phyloP scores from a whole-genome alignment of 2,113 vertebrate species.

The Vulpes ferrilata region DNA sequence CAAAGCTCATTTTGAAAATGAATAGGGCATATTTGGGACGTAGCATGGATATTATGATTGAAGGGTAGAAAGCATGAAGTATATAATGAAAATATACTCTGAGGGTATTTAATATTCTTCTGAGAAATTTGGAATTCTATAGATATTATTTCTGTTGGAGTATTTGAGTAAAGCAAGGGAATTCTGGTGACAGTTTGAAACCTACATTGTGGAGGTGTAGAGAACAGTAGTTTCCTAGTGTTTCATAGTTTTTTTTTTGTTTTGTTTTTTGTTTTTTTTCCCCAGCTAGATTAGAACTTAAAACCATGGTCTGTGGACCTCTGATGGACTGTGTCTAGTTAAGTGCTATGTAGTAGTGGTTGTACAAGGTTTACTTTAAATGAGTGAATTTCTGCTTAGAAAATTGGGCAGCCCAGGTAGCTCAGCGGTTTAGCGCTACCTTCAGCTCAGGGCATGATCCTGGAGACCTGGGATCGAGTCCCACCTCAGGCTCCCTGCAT shows the following conservation, averaged over 20 bases:
- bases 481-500: no score
- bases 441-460: no score
- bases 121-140: constrained; percentile 28
- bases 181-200: constrained; percentile 15
- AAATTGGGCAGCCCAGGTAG: neutral
- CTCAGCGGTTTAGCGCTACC: no score
- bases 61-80: neutral
- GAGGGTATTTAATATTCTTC: neutral
- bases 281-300: neutral
- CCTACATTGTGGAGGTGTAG: neutral
- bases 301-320: neutral
- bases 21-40: neutral
- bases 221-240: neutral
- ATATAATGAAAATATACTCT: neutral
- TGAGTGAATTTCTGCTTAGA: constrained; percentile 28
- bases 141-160: constrained; percentile 28
- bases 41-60: neutral
- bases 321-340: neutral
- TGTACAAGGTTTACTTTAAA: constrained; percentile 7
- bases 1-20: neutral
- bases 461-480: no score
- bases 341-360: neutral
- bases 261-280: neutral
- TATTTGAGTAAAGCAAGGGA: neutral
- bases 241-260: neutral